Percentiles rank a stretch among this genome's conserved stretches.
These are phyloP conservation scores for Germaria angustata DNA, from an alignment of 2,888 invertebrate species.

Conservation along the genomic window DNA sequence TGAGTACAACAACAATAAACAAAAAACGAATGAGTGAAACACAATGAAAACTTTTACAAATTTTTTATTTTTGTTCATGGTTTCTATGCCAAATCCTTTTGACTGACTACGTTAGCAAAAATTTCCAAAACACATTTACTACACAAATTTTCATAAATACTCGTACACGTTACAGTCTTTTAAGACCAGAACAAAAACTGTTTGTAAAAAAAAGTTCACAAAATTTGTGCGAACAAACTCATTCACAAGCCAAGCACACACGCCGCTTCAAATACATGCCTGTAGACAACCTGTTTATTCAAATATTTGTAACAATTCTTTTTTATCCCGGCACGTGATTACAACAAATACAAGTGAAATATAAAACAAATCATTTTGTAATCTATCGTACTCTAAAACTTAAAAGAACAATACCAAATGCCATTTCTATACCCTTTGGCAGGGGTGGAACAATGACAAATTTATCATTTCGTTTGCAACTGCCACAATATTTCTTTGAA, in stretches of 20 bases:
- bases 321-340: too few species aligned
- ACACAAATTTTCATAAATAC: not conserved
- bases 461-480: too few species aligned
- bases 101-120: not conserved
- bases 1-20: not conserved
- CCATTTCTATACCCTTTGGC: too few species aligned
- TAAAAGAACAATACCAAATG: too few species aligned
- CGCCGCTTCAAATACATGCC: not conserved
- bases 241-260: not conserved
- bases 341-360: too few species aligned
- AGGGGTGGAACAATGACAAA: too few species aligned
- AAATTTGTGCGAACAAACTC: not conserved
- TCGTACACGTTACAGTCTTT: not conserved
- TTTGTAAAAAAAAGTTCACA: not conserved
- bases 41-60: conserved; percentile 8
- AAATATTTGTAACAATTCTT: not conserved
- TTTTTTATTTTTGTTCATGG: conserved; percentile 3
- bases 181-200: not conserved
- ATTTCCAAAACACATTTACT: not conserved
- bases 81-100: conserved; percentile 15
- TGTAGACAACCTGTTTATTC: not conserved
- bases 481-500: too few species aligned
- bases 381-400: too few species aligned
- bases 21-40: not conserved
- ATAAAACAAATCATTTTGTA: not conserved